A percentile compares a stretch with the other conserved stretches of the same genome.
Conservation (phyloP, 2,113 vertebrate genomes). For the Pteruthius melanotis region DNA sequence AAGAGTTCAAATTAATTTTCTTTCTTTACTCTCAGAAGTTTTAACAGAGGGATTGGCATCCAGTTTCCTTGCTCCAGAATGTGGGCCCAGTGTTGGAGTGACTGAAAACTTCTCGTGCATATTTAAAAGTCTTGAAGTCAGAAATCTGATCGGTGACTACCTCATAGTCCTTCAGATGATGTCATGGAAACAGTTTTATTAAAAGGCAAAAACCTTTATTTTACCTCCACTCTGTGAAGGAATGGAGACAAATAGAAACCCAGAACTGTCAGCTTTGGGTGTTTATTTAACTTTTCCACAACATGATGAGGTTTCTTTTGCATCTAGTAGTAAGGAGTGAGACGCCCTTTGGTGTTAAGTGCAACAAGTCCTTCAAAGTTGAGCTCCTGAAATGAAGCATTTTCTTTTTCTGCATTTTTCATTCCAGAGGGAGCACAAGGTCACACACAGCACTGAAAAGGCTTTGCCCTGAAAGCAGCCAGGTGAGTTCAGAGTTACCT, state of each 20-base stretch:
- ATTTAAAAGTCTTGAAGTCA: not conserved
- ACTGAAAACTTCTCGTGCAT: not conserved
- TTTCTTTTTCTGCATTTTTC: not conserved
- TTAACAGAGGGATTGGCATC: not conserved
- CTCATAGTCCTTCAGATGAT: not conserved
- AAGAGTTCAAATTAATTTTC: not conserved
- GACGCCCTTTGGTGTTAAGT: not conserved
- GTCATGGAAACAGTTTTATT: not conserved
- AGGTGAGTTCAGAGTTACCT: not conserved
- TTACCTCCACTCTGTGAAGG: not conserved
- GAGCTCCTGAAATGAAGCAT: not conserved
- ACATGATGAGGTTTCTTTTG: not conserved
- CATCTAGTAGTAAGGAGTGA: not conserved
- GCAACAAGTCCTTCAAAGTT: not conserved
- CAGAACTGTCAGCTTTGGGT: not conserved
- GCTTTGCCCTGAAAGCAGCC: not conserved
- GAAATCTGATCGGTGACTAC: not conserved
- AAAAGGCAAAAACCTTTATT: not conserved
- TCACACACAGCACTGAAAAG: not conserved
- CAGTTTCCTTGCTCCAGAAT: not conserved
- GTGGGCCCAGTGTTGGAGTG: rapidly evolving
- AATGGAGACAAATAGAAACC: not conserved
- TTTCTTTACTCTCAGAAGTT: not conserved
- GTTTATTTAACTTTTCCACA: not conserved
- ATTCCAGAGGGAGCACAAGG: not conserved